A percentile compares a stretch with the other conserved stretches of the same genome.
These are phyloP conservation scores for Merops nubicus DNA, from an alignment of 2,113 vertebrate species.

Conservation along the genomic window DNA sequence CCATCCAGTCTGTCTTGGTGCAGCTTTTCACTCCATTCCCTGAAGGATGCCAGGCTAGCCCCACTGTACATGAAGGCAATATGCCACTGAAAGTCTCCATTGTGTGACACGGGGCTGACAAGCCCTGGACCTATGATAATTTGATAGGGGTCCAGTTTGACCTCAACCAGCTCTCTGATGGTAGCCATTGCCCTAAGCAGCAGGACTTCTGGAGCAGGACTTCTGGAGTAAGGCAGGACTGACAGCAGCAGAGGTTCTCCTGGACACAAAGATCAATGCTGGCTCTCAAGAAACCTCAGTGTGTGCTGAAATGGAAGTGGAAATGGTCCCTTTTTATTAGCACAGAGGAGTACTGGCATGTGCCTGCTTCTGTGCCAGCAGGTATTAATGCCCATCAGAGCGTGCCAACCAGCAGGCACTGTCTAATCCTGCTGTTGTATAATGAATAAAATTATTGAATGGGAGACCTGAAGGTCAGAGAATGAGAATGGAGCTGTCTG, in stretches of 20 bases:
- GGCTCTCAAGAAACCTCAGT: neutral
- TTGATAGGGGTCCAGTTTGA: neutral
- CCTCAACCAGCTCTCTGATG: neutral
- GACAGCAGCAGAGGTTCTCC: neutral
- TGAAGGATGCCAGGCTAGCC: neutral
- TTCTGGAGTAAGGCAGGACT: neutral
- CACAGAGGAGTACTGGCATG: slow-evolving; percentile 14
- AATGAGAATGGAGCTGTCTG: neutral
- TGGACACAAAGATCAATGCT: neutral
- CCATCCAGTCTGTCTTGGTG: neutral
- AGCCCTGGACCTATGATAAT: neutral
- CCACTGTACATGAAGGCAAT: neutral
- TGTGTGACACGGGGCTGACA: neutral
- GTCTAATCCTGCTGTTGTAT: slow-evolving; percentile 55
- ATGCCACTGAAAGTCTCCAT: neutral
- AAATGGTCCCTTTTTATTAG: slow-evolving; percentile 54
- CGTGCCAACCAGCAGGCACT: slow-evolving; percentile 49
- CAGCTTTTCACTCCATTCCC: neutral
- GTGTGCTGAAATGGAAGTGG: slow-evolving; percentile 2
- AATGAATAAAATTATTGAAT: slow-evolving; percentile 55
- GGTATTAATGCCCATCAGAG: slow-evolving; percentile 58
- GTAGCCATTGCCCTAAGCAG: neutral
- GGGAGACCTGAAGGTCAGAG: neutral
- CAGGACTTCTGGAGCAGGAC: neutral
- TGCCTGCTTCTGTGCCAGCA: slow-evolving; percentile 36